Evolutionary conservation across 2,888 invertebrate genomes (phyloP).

Genomic region (Neria commutata): DNA sequence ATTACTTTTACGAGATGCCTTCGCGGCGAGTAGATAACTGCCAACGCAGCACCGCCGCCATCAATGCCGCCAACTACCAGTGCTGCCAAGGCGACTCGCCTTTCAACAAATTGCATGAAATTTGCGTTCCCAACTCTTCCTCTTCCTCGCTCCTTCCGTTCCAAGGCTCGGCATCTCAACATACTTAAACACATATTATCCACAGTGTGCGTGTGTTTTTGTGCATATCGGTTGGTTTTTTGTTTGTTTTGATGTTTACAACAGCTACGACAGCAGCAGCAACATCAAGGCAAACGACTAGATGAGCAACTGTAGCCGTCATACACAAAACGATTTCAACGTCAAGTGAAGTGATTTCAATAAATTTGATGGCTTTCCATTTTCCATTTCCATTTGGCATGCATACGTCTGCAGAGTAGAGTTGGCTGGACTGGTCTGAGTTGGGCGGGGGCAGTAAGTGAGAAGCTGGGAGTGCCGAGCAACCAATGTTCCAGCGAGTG

Average conservation of each 20-base stretch:
- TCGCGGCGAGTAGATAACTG: too few relatives aligned
- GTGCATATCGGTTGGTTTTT: constrained; percentile 11
- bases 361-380: constrained; percentile 60
- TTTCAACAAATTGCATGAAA: constrained; percentile 47
- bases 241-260: constrained; percentile 51
- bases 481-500: not conserved
- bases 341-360: constrained; percentile 55
- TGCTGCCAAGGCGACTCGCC: constrained; percentile 22
- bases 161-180: not conserved
- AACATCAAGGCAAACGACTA: too few relatives aligned
- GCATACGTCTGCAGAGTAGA: constrained; percentile 31
- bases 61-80: not conserved
- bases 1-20: too few relatives aligned
- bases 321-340: constrained; percentile 1
- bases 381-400: constrained; percentile 52
- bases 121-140: constrained; percentile 17
- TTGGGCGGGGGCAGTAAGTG: too few relatives aligned
- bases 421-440: not conserved
- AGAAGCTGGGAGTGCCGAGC: too few relatives aligned
- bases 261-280: constrained; percentile 39
- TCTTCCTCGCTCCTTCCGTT: not conserved
- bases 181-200: constrained; percentile 7
- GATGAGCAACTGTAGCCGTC: not conserved
- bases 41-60: not conserved
- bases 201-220: not conserved